Conservation (phyloP, 2,797 vertebrate species). For the Antennarius maculatus region DNA sequence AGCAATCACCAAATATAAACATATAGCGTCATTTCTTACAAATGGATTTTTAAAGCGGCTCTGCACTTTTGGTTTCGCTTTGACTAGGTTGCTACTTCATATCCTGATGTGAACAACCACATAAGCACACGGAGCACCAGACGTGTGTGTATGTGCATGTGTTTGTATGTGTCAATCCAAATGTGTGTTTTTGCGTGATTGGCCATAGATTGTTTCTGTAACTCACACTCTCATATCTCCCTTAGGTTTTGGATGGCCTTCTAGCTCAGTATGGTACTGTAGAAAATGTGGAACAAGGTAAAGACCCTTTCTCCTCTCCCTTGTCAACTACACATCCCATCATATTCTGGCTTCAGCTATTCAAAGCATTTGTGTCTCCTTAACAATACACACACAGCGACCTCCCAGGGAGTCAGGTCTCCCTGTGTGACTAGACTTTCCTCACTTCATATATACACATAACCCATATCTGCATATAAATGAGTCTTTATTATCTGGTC, state of each 20-base stretch:
- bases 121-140: not conserved
- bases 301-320: conserved; percentile 24
- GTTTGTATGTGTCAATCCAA: not conserved
- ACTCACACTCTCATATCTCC: conserved; percentile 49
- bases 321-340: conserved; percentile 22
- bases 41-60: conserved; percentile 6
- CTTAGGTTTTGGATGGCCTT: conserved; percentile 91
- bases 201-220: conserved; percentile 1
- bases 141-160: conserved; percentile 15
- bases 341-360: conserved; percentile 39
- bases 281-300: conserved; percentile 97
- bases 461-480: conserved; percentile 63
- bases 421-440: conserved; percentile 56
- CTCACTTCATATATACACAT: conserved; percentile 71
- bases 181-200: conserved; percentile 8
- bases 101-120: not conserved
- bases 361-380: conserved; percentile 48
- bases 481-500: conserved; percentile 53
- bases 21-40: not conserved
- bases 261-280: conserved; percentile 93
- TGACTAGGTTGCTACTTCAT: not conserved
- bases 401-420: conserved; percentile 67
- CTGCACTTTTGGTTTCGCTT: conserved; percentile 10
- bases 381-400: conserved; percentile 35
- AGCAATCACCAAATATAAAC: not conserved